Evolutionary conservation across 2,797 vertebrate species (phyloP).

Genomic region (Sebastes steindachneri): DNA sequence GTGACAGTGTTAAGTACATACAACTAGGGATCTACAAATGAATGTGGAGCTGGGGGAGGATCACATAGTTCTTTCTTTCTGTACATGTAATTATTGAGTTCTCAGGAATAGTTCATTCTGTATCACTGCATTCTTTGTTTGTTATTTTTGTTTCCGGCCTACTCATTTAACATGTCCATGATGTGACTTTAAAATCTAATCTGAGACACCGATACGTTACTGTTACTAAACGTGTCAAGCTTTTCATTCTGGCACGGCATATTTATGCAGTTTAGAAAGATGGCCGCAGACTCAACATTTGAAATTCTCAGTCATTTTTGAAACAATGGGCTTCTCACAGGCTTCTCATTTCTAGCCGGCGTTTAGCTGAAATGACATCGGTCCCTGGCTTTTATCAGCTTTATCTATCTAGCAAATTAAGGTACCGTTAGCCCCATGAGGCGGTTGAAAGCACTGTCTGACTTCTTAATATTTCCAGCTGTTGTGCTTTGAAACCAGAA

Average conservation of each 20-base stretch:
- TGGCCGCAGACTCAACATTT: background rate
- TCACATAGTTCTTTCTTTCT: slow-evolving; percentile 42
- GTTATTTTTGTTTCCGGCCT: background rate
- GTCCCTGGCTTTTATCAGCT: background rate
- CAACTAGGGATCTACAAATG: slow-evolving; percentile 31
- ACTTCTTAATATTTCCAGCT: background rate
- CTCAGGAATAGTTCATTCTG: slow-evolving; percentile 4
- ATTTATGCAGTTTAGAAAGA: background rate
- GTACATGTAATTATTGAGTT: slow-evolving; percentile 62
- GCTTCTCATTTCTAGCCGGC: background rate
- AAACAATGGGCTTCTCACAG: background rate
- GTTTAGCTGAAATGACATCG: background rate
- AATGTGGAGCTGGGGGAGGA: slow-evolving; percentile 22
- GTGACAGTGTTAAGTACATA: slow-evolving; percentile 69
- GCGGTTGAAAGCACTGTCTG: background rate
- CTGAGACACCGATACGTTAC: background rate
- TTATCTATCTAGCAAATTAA: background rate
- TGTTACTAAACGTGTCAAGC: background rate
- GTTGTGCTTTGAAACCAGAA: background rate
- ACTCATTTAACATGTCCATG: background rate
- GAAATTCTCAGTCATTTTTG: background rate
- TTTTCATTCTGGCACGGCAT: background rate
- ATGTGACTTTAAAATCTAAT: background rate
- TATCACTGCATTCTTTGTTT: background rate
- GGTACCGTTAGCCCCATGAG: background rate